Evolutionary conservation across 2,113 vertebrate genomes (phyloP), one percentile per base, ranked within the genome.

Genomic region (Urocynchramus pylzowi): DNA sequence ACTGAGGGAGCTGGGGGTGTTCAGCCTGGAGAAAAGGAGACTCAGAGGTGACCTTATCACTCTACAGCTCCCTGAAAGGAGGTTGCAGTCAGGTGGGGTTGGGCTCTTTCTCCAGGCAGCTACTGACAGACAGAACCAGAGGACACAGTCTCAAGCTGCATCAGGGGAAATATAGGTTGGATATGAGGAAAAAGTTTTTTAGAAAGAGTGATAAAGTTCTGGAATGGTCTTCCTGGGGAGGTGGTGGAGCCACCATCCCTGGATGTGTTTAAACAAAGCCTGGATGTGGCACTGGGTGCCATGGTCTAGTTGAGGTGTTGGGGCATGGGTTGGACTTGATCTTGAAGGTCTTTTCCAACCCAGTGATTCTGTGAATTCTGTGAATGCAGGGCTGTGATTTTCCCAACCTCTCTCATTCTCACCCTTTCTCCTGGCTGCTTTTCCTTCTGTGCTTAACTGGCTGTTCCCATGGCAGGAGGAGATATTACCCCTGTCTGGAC

Each of bases 81-180:
- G 20, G 2, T 9, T 56, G 54, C 15, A 6, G 1, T 22, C 31
- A n/a, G 31, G 2, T n/a, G 54, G 54, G 54, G 31, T 2, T 56
- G 54, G 54, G 1, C 53, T 56, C 54, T n/a, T 10, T 56, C 31
- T n/a, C 20, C 31, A 56, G 31, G 54, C 20, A 22, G 31, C 20
- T n/a, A n/a, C n/a, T n/a, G n/a, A n/a, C 31, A n/a, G 54, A n/a
- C 54, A 56, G 20, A n/a, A 14, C 20, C 31, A 22, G 54, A n/a
- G 31, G 1, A 56, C 31, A n/a, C 8, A 56, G 54, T 0, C 54
- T 56, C 5, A 10, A 4, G 21, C 33, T n/a, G 33, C 2, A 2
- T 2, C 33, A 57, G 5, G 6, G 13, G 33, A 57, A 22, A 23
- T 57, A 15, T 0, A 57, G 21, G 13, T 7, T n/a, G 54, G 33